Evolutionary conservation across 2,888 invertebrate species (phyloP).

Genomic region (Euproctis similis): DNA sequence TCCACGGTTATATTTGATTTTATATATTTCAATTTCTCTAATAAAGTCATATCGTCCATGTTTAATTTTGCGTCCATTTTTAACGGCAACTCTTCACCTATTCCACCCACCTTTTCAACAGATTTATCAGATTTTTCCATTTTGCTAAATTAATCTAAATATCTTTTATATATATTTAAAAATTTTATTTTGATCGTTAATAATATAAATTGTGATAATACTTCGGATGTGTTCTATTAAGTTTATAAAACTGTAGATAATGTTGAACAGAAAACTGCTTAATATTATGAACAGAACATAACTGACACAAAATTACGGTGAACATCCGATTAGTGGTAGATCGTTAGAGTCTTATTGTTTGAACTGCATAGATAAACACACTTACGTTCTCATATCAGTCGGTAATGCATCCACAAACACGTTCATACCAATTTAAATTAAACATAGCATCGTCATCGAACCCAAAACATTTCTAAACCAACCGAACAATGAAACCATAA

Average conservation of each 20-base stretch:
- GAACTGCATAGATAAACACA: conserved; percentile 50
- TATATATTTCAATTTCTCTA: conserved; percentile 64
- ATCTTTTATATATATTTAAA: no score
- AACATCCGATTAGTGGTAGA: conserved; percentile 24
- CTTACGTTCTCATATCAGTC: conserved; percentile 60
- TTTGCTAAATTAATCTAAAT: no score
- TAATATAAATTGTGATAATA: no score
- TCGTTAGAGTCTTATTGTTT: conserved; percentile 47
- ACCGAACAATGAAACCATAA: no score
- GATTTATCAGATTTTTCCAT: conserved; percentile 19
- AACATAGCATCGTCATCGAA: conserved; percentile 40
- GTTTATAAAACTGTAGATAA: no score
- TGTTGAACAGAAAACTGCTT: no score
- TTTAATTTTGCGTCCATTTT: conserved; percentile 38
- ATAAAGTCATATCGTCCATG: conserved; percentile 44
- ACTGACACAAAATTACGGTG: no score
- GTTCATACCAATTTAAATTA: conserved; percentile 47
- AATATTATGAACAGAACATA: no score
- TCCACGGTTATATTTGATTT: conserved; percentile 79
- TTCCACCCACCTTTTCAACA: conserved; percentile 24
- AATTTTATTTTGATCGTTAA: no score
- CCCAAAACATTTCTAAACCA: no score
- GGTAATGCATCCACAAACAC: conserved; percentile 53
- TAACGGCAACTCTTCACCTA: conserved; percentile 43
- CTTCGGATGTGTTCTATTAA: no score